A percentile compares a stretch with the other conserved stretches of the same genome.
These are phyloP conservation scores for Chrysaora quinquecirrha DNA, from an alignment of 30 jellyfish, hydroid and myxozoan genomes.

Conservation along the genomic window DNA sequence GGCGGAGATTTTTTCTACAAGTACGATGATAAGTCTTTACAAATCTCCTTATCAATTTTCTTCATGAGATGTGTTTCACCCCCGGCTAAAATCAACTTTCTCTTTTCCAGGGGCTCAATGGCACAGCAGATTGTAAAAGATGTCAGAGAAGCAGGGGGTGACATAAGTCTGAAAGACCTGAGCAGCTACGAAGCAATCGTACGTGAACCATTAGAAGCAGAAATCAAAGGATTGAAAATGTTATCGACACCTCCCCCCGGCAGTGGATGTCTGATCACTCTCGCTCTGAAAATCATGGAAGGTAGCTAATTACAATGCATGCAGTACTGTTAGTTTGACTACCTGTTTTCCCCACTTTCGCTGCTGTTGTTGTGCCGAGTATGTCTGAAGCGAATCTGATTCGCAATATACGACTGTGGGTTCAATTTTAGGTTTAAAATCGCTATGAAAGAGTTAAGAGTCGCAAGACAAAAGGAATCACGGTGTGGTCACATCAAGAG, in stretches of 20 bases:
- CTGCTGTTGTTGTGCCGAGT: too few relatives aligned
- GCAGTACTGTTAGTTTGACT: too few relatives aligned
- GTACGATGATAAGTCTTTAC: too few relatives aligned
- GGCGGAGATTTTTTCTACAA: slow-evolving; percentile 93
- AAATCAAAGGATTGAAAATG: slow-evolving; percentile 76
- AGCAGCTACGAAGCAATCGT: slow-evolving; percentile 86
- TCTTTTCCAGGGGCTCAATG: slow-evolving; percentile 81
- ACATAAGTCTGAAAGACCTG: slow-evolving; percentile 80
- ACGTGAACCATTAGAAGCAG: slow-evolving; percentile 84
- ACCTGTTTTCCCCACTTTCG: too few relatives aligned
- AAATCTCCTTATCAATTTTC: neutral
- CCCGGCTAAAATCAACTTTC: neutral
- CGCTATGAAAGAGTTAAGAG: too few relatives aligned
- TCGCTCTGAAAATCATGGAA: slow-evolving; percentile 93
- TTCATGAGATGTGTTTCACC: neutral
- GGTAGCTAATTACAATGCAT: too few relatives aligned
- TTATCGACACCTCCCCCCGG: slow-evolving; percentile 99
- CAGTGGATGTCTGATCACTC: slow-evolving; percentile 92
- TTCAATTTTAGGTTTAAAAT: too few relatives aligned
- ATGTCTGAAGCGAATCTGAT: too few relatives aligned
- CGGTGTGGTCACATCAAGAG: too few relatives aligned
- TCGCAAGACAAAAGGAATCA: too few relatives aligned
- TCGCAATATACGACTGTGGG: too few relatives aligned
- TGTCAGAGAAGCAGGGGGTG: slow-evolving; percentile 94
- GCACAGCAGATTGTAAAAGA: slow-evolving; percentile 93